Percentiles rank a stretch among this genome's conserved stretches.
These are phyloP conservation scores for Eledone cirrhosa DNA, from an alignment of 2,888 invertebrate genomes.

Conservation along the genomic window DNA sequence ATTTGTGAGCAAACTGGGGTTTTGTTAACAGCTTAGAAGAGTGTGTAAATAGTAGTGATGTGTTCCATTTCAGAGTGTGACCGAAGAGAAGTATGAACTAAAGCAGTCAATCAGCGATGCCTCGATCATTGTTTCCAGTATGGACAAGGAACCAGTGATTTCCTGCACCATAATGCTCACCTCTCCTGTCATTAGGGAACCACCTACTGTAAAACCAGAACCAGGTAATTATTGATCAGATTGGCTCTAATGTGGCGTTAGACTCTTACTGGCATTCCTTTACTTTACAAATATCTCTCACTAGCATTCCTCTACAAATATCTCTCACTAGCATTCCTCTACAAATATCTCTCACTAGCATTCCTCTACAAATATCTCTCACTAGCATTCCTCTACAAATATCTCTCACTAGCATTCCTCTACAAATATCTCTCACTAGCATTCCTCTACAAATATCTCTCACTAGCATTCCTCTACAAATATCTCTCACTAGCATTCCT, in stretches of 20 bases:
- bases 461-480: too few relatives aligned
- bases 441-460: too few relatives aligned
- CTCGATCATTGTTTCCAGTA: constrained; percentile 78
- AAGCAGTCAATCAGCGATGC: constrained; percentile 83
- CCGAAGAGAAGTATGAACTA: constrained; percentile 81
- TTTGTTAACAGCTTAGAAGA: too few relatives aligned
- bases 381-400: too few relatives aligned
- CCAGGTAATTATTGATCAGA: constrained; percentile 27
- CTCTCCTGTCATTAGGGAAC: constrained; percentile 88
- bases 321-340: too few relatives aligned
- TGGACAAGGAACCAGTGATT: constrained; percentile 70
- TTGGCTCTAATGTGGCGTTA: constrained; percentile 21
- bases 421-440: too few relatives aligned
- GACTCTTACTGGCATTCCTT: constrained; percentile 8
- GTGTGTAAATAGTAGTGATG: constrained; percentile 15
- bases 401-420: too few relatives aligned
- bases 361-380: too few relatives aligned
- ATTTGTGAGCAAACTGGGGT: too few relatives aligned
- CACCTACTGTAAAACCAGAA: constrained; percentile 31
- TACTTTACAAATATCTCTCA: constrained; percentile 4
- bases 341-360: too few relatives aligned
- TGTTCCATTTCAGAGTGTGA: constrained; percentile 68
- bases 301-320: too few relatives aligned
- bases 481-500: too few relatives aligned
- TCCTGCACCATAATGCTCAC: constrained; percentile 86